Conservation (phyloP, 2,113 vertebrate genomes). For the Clinocottus analis region DNA sequence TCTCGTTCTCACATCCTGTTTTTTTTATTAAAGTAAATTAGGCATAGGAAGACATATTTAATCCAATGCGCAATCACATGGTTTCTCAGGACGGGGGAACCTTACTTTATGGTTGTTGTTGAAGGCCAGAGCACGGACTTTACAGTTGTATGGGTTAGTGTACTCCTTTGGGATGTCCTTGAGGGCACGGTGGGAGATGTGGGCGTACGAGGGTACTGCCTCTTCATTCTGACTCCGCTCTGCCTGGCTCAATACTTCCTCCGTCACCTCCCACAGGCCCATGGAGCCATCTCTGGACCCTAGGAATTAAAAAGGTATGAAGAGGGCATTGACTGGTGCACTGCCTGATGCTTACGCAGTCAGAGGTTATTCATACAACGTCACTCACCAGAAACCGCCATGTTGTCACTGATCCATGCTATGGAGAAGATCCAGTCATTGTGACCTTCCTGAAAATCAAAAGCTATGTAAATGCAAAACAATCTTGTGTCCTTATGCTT, state of each 20-base stretch:
- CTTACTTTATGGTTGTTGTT: constrained; percentile 95
- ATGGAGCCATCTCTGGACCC: constrained; percentile 98
- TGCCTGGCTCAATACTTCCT: constrained; percentile 89
- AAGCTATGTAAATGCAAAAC: constrained; percentile 16
- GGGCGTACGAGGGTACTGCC: constrained; percentile 91
- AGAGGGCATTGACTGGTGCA: neutral
- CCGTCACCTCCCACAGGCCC: constrained; percentile 97
- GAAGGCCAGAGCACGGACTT: constrained; percentile 96
- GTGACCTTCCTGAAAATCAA: constrained; percentile 90
- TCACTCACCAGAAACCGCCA: constrained; percentile 95
- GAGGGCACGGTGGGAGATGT: constrained; percentile 94
- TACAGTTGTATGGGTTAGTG: constrained; percentile 97
- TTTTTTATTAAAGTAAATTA: neutral
- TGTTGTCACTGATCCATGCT: constrained; percentile 97
- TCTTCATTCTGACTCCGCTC: constrained; percentile 86
- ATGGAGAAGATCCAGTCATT: constrained; percentile 99
- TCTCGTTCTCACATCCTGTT: neutral
- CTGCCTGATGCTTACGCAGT: neutral
- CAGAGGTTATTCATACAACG: constrained; percentile 5
- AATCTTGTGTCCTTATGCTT: neutral
- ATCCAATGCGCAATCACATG: neutral
- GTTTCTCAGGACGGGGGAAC: neutral
- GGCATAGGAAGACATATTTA: neutral
- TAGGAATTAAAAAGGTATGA: constrained; percentile 56
- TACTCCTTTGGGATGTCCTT: constrained; percentile 98